Evolutionary conservation across 2,888 invertebrate species (phyloP), one percentile per base, ranked within the genome.

Genomic region (Pachymerium ferrugineum): DNA sequence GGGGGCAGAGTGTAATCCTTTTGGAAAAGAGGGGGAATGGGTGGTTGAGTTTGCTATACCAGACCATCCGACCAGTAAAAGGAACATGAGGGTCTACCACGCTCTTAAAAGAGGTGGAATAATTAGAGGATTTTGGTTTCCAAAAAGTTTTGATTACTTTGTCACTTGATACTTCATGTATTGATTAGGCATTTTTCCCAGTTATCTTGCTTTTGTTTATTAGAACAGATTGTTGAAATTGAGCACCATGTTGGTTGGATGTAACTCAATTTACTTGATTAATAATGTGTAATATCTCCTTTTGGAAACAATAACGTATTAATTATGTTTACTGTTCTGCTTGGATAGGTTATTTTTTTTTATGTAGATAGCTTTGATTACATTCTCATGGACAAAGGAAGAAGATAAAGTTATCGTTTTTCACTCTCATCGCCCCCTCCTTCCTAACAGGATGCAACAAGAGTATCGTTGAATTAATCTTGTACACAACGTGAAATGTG

Each of bases 1-100:
- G 62, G 62, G 62, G 62, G 62, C 62, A 62, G 25, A 62, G 14
- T 62, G 62, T 62, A 62, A 62, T 62, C 62, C 62, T 62, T 62
- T 62, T 62, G 62, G 62, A 62, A 62, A 62, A 62, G 62, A 62
- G 62, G 62, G 62, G n/a, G n/a, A n/a, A n/a, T n/a, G n/a, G n/a
- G n/a, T n/a, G n/a, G n/a, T n/a, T n/a, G n/a, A n/a, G n/a, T n/a
- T n/a, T n/a, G n/a, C n/a, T n/a, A n/a, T n/a, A n/a, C n/a, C n/a
- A 62, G 62, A 62, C 62, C 62, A 62, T 28, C 62, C 62, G 28
- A 62, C 62, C 62, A 62, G 62, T 28, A 62, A 62, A 62, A 28
- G 62, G 28, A 62, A 22, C 25, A 62, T 22, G 62, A 62, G 12
- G 62, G 62, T 62, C 62, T 62, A 62, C 62, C 62, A 62, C 62